Base-by-base conservation (phyloP, 2,888 invertebrate genomes). In the Brachyptera risi region DNA sequence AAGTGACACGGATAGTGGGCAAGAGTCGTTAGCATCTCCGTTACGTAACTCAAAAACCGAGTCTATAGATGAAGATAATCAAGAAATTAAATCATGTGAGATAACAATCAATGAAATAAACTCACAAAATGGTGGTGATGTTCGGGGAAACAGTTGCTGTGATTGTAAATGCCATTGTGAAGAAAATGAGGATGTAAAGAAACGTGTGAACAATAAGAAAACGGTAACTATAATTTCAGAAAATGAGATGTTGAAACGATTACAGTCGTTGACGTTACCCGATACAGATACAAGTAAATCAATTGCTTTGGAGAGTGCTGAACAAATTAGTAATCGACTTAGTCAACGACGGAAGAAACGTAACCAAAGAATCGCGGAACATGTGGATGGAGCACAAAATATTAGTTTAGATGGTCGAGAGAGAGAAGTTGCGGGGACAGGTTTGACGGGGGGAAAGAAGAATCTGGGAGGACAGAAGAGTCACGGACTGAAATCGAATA, bases 31-130 rank as follows among this genome's bases (percentile, higher is more conserved):
- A 15, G 59, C 59, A 3, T 63, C 63, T 4, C 63, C 63, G 15
- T 59, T 56, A 35, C 51, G 49, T 26, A 40, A 0, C 23, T 44
- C 83, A 71, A 84, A 83, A 71, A 82, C 82, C 0, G 80, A 38
- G 40, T 38, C 80, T 17, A 70, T 65, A 60, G 72, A 66, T 24
- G 63, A 67, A 17, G 64, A 63, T 21, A 65, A 61, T 9, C 70
- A 77, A 59, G 72, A 78, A 59, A 74, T 67, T 76, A 63, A 77
- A 75, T 59, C 79, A 75, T 77, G 74, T 68, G 66, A 75, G 76
- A 69, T 68, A 49, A 66, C 47, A 37, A n/a, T n/a, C n/a, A n/a
- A n/a, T n/a, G n/a, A n/a, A n/a, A n/a, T n/a, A n/a, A n/a, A n/a
- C n/a, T n/a, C n/a, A n/a, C n/a, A n/a, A n/a, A n/a, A n/a, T n/a